phyloP scores from a whole-genome alignment of 30 jellyfish, hydroid and myxozoan genomes.

The Haliclystus octoradiatus region DNA sequence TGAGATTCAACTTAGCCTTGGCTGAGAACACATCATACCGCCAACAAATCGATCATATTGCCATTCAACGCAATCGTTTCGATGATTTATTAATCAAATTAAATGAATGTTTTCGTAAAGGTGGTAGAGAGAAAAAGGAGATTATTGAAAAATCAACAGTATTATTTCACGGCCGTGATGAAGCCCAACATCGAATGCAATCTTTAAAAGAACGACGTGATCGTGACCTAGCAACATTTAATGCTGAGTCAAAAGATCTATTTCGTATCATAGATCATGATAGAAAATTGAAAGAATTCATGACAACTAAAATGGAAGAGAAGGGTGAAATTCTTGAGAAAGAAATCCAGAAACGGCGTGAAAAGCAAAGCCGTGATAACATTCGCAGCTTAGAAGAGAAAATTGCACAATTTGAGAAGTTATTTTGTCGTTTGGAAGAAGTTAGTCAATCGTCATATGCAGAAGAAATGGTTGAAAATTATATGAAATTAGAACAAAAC shows the following conservation, averaged over 20 bases:
- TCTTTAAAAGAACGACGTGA: slow-evolving; percentile 69
- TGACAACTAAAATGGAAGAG: slow-evolving; percentile 58
- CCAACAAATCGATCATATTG: slow-evolving; percentile 49
- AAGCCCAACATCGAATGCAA: slow-evolving; percentile 85
- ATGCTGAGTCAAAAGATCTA: slow-evolving; percentile 64
- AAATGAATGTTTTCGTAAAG: slow-evolving; percentile 17
- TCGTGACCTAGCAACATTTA: slow-evolving; percentile 45
- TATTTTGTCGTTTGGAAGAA: slow-evolving; percentile 54
- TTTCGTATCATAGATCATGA: slow-evolving; percentile 82
- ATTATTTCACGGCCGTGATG: slow-evolving; percentile 71
- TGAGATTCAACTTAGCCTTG: slow-evolving; percentile 45
- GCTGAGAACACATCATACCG: slow-evolving; percentile 58
- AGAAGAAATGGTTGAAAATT: slow-evolving; percentile 59
- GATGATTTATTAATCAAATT: slow-evolving; percentile 52
- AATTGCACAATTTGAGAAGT: slow-evolving; percentile 54
- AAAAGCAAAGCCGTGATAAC: slow-evolving; percentile 29
- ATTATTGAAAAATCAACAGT: slow-evolving; percentile 45
- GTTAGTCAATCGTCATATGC: slow-evolving; percentile 55
- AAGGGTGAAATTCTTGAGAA: slow-evolving; percentile 29
- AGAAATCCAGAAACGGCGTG: slow-evolving; percentile 35
- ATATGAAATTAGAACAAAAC: slow-evolving; percentile 48
- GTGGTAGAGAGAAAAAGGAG: slow-evolving; percentile 22
- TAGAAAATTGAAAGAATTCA: slow-evolving; percentile 57
- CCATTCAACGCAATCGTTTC: slow-evolving; percentile 50
- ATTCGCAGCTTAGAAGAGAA: slow-evolving; percentile 36